Conservation (phyloP, 2,888 invertebrate genomes). For the Leptura quadrifasciata region DNA sequence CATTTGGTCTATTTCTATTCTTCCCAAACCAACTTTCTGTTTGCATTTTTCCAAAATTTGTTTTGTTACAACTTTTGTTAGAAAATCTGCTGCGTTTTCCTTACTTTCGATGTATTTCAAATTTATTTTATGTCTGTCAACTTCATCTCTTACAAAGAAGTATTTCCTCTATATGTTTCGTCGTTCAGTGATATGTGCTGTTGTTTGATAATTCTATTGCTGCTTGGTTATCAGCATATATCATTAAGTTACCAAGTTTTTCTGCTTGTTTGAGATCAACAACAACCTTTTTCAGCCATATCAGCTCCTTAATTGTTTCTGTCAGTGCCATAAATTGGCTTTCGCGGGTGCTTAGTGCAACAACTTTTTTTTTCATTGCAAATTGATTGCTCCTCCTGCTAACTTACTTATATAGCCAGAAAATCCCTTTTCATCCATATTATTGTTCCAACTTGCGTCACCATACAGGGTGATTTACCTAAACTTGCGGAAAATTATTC, state of each 20-base stretch:
- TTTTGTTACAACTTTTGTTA: constrained; percentile 9
- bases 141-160: constrained; percentile 2
- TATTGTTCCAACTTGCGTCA: constrained; percentile 19
- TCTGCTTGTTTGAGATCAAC: too few relatives aligned
- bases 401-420: constrained; percentile 10
- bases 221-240: too few relatives aligned
- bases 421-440: constrained; percentile 14
- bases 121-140: constrained; percentile 9
- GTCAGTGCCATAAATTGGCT: constrained; percentile 15
- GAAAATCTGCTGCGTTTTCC: constrained; percentile 8
- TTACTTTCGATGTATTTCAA: constrained; percentile 6
- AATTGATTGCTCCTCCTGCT: constrained; percentile 17
- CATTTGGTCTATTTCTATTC: too few relatives aligned
- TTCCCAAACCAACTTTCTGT: too few relatives aligned
- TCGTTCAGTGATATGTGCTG: too few relatives aligned
- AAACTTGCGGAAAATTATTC: too few relatives aligned
- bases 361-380: constrained; percentile 17
- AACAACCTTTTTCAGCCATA: too few relatives aligned
- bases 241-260: too few relatives aligned
- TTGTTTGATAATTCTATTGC: too few relatives aligned
- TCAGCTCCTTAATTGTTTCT: not conserved
- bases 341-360: constrained; percentile 14
- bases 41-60: not conserved
- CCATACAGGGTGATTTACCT: too few relatives aligned
- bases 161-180: constrained; percentile 20